Evolutionary conservation across 2,113 vertebrate species (phyloP).

Genomic region (Lynx canadensis): DNA sequence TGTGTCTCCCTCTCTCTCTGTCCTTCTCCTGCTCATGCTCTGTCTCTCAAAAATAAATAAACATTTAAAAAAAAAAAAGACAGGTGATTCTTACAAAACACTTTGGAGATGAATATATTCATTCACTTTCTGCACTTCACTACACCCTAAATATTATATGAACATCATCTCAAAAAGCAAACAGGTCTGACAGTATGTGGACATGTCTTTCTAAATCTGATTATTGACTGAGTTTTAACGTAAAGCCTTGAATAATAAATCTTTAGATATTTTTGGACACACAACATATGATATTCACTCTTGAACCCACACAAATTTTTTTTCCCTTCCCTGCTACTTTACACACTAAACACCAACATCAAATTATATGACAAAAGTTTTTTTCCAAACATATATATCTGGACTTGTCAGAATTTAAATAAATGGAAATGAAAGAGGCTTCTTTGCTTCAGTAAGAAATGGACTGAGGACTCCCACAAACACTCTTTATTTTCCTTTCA

Average conservation of each 20-base stretch:
- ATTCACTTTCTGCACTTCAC: not conserved
- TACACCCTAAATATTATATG: not conserved
- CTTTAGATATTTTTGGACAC: conserved; percentile 51
- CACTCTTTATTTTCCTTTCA: conserved; percentile 66
- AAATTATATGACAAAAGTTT: conserved; percentile 69
- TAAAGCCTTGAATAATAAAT: conserved; percentile 52
- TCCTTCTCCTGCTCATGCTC: too few species aligned
- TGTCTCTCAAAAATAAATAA: too few species aligned
- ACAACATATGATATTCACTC: conserved; percentile 46
- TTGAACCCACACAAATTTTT: conserved; percentile 1
- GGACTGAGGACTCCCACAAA: conserved; percentile 68
- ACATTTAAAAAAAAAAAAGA: not conserved
- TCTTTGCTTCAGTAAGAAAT: conserved; percentile 66
- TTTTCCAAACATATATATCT: conserved; percentile 68
- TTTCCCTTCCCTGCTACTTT: conserved; percentile 43
- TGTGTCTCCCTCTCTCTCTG: too few species aligned
- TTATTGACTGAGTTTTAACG: not conserved
- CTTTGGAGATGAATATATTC: not conserved
- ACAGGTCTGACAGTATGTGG: not conserved
- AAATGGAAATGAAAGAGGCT: conserved; percentile 64
- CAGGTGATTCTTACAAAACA: not conserved
- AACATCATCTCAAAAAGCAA: not conserved
- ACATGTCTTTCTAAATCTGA: not conserved
- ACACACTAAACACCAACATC: conserved; percentile 45
- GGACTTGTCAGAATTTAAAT: conserved; percentile 78